These are phyloP conservation scores for Psittacula cyanocephala DNA, from an alignment of 2,113 vertebrate genomes.

Conservation along the genomic window DNA sequence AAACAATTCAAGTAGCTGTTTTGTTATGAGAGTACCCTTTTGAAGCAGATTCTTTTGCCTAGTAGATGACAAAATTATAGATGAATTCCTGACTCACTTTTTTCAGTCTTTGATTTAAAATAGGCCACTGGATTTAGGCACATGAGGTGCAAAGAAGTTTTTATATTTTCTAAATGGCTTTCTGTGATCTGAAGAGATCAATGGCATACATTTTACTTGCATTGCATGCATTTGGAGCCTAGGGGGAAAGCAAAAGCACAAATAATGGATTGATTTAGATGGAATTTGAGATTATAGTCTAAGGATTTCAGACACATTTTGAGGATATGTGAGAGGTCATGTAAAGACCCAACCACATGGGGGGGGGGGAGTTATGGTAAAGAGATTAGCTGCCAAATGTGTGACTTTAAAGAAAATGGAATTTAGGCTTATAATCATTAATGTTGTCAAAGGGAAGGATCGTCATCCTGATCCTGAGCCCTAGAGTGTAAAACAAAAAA, in stretches of 20 bases:
- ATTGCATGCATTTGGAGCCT: neutral
- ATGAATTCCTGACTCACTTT: neutral
- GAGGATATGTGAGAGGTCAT: neutral
- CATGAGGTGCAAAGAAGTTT: neutral
- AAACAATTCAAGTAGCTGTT: conserved; percentile 13
- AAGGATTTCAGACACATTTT: neutral
- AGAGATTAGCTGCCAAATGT: neutral
- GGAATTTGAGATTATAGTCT: neutral
- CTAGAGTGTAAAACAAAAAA: neutral
- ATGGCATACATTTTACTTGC: conserved; percentile 2
- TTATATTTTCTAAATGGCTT: conserved; percentile 33
- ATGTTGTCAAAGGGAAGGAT: neutral
- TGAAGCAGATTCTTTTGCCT: neutral
- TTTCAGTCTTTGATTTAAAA: neutral
- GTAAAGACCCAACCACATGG: neutral
- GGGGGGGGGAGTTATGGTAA: accelerated
- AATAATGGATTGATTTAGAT: conserved; percentile 22
- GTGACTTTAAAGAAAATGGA: neutral
- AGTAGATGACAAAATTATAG: neutral
- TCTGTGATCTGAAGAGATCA: conserved; percentile 22
- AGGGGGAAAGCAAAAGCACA: conserved; percentile 13
- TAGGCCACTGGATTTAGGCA: neutral
- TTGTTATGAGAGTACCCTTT: neutral
- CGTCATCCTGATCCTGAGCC: neutral
- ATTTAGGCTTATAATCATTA: neutral